Conservation (phyloP, 2,113 vertebrate species). For the Upupa epops region DNA sequence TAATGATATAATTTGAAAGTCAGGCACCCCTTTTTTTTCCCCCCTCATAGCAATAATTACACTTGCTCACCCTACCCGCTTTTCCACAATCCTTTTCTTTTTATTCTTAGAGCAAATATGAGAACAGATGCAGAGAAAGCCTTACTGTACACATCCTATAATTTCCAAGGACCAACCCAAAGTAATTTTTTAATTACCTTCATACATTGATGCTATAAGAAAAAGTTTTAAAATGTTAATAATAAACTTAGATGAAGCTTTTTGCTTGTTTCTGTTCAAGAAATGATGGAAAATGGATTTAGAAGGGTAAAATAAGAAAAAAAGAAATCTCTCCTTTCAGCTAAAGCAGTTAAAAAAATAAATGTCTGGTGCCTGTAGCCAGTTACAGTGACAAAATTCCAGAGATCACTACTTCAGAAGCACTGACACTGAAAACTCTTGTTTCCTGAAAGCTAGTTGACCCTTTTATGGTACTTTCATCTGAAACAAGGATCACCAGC, state of each 20-base stretch:
- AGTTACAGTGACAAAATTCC: not conserved
- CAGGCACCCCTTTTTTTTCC: not conserved
- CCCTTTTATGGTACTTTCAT: not conserved
- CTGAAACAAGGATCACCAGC: accelerated
- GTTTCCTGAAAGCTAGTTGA: not conserved
- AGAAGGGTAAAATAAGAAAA: not conserved
- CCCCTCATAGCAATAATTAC: not conserved
- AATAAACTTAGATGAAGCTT: not conserved
- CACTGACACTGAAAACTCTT: not conserved
- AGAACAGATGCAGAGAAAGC: not conserved
- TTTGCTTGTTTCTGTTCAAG: not conserved
- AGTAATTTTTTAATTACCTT: not conserved
- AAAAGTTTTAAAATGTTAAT: not conserved
- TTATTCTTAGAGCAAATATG: not conserved
- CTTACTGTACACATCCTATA: not conserved
- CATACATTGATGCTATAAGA: not conserved
- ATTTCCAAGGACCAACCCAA: not conserved
- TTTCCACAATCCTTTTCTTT: not conserved
- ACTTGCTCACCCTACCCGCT: conserved; percentile 9
- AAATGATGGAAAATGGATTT: not conserved
- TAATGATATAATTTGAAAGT: not conserved
- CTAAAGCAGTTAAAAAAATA: not conserved
- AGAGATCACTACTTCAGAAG: not conserved
- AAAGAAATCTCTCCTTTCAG: not conserved
- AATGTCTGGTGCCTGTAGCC: not conserved